Evolutionary conservation across 2,888 invertebrate species (phyloP).

Genomic region (Pogonocherus hispidulus): DNA sequence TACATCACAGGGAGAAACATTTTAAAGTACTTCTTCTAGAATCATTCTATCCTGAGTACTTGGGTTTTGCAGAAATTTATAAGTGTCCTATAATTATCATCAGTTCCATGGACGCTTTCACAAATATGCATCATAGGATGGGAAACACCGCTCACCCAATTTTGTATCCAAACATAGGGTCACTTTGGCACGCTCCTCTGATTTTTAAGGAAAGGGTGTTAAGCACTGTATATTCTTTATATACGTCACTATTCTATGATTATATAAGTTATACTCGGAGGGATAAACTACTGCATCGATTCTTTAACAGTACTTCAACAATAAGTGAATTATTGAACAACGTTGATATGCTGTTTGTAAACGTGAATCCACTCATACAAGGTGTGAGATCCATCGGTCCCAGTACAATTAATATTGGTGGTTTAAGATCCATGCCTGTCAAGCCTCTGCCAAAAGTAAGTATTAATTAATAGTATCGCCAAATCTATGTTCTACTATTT

Average conservation of each 20-base stretch:
- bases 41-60: slow-evolving; percentile 36
- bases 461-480: too few species aligned
- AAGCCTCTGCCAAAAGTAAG: background rate
- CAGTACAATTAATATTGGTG: background rate
- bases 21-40: slow-evolving; percentile 54
- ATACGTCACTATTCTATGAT: background rate
- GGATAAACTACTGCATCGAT: background rate
- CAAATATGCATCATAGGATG: too few species aligned
- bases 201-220: slow-evolving; percentile 61
- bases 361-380: slow-evolving; percentile 49
- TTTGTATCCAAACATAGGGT: slow-evolving; percentile 40
- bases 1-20: background rate
- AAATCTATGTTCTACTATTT: too few species aligned
- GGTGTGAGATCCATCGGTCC: slow-evolving; percentile 39
- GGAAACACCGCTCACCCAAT: slow-evolving; percentile 40
- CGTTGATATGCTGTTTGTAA: slow-evolving; percentile 48
- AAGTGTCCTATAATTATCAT: slow-evolving; percentile 47
- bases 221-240: slow-evolving; percentile 33
- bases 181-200: slow-evolving; percentile 47
- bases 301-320: background rate
- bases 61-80: slow-evolving; percentile 46
- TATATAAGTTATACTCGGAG: background rate
- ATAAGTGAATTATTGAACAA: too few species aligned
- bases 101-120: slow-evolving; percentile 43
- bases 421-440: background rate